Base-by-base conservation (phyloP, 2,113 vertebrate species). In the Oreochromis niloticus region DNA sequence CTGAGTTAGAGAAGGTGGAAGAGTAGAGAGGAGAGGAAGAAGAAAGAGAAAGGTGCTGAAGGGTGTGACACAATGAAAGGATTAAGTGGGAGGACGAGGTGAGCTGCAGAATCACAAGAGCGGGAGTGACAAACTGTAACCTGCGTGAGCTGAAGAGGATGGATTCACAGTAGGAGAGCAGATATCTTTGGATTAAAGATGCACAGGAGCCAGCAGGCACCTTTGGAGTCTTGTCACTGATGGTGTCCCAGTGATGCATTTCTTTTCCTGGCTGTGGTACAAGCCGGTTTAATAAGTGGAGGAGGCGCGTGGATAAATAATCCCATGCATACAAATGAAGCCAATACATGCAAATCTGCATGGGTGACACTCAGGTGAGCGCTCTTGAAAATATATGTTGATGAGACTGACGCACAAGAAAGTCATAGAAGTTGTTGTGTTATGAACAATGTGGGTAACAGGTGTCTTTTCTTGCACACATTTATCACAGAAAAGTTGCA, bases 351-450 rank as follows among this genome's bases (percentile, higher is more conserved):
- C 24, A 52, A 63, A 85, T 57, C 43, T 79, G 13, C 16, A 86
- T 86, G 39, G 39, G 79, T 85, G 82, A 79, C 24, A 12, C 75
- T 80, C 91, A 92, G 95, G 95, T 96, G 85, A 95, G 93, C 54
- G 34, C 16, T 10, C 39, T 75, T 82, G 11, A 52, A 24, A 24
- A 80, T 24, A 34, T 59, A 79, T 68, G 86, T 17, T 81, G 4
- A 50, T 73, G 85, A 57, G 43, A 73, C 39, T 57, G 73, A 78
- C 17, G n/a, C 10, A 32, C 17, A 19, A 78, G 27, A 2, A 12
- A 52, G 46, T 52, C 10, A 52, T 27, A 52, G 17, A 52, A 50
- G 2, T 48, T 32, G 43, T 12, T 75, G 14, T n/a, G 16, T n/a
- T 30, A 34, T 34, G 27, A 78, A 34, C 46, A 52, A 4, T 50